These are phyloP conservation scores for Clarias platycephalus DNA, from an alignment of 2,797 vertebrate species.

Conservation along the genomic window DNA sequence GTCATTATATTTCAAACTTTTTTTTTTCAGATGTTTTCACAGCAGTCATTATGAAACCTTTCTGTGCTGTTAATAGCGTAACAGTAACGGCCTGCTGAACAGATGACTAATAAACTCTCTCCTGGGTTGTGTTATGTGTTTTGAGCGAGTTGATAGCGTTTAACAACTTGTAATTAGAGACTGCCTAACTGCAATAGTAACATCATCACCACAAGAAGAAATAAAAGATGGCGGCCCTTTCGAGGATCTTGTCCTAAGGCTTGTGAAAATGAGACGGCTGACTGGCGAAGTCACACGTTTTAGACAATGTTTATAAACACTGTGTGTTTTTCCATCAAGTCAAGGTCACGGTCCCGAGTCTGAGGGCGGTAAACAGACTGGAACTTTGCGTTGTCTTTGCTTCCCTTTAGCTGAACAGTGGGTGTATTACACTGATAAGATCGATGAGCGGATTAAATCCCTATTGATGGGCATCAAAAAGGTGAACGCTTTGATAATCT, in stretches of 20 bases:
- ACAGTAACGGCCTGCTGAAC: conserved; percentile 18
- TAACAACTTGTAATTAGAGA: conserved; percentile 17
- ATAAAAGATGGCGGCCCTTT: not conserved
- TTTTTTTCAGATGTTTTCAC: conserved; percentile 25
- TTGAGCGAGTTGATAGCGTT: not conserved
- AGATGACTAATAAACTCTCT: conserved; percentile 46
- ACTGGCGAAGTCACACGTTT: conserved; percentile 26
- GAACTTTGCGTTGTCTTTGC: conserved; percentile 69
- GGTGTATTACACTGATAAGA: conserved; percentile 80
- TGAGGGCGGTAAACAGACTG: conserved; percentile 60
- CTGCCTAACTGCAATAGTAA: not conserved
- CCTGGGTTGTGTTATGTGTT: conserved; percentile 16
- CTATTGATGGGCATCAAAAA: conserved; percentile 77
- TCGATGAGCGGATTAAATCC: conserved; percentile 77
- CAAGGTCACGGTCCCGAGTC: conserved; percentile 55
- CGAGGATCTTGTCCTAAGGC: conserved; percentile 6
- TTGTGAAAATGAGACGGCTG: not conserved
- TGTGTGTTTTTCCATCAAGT: conserved; percentile 16
- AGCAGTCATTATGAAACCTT: conserved; percentile 26
- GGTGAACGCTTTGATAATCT: conserved; percentile 75
- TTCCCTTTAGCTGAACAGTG: conserved; percentile 75
- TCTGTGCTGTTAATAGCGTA: conserved; percentile 11
- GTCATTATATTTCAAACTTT: conserved; percentile 35
- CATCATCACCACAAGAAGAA: not conserved
- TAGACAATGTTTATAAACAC: conserved; percentile 25